A percentile compares a stretch with the other conserved stretches of the same genome.
Conservation (phyloP, 2,113 vertebrate genomes). For the Oenanthe oenanthe region DNA sequence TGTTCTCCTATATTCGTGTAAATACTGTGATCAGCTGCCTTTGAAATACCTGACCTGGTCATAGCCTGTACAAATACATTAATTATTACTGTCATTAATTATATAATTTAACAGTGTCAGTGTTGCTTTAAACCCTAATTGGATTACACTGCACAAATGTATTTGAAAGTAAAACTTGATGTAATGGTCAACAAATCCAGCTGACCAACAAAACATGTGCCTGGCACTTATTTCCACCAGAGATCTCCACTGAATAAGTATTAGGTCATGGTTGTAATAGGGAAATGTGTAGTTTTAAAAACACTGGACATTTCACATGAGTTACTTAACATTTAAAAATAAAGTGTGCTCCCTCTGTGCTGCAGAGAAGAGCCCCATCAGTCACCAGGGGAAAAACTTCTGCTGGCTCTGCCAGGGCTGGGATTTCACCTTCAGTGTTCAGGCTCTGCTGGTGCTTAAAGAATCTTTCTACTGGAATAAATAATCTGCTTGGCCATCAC, state of each 20-base stretch:
- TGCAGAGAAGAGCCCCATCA: background rate
- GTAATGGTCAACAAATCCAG: slow-evolving; percentile 3
- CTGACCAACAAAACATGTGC: background rate
- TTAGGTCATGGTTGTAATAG: slow-evolving; percentile 27
- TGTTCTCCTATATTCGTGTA: background rate
- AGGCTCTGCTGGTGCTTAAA: background rate
- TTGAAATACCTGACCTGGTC: background rate
- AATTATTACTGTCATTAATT: background rate
- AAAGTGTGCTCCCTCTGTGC: background rate
- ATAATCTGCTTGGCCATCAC: background rate
- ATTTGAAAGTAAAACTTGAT: slow-evolving; percentile 1
- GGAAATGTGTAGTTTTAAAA: slow-evolving; percentile 28
- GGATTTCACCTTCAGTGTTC: background rate
- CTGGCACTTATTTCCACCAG: slow-evolving; percentile 20
- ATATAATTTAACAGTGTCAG: background rate
- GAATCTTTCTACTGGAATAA: background rate
- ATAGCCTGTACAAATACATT: background rate
- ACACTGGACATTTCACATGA: background rate
- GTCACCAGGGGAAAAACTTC: background rate
- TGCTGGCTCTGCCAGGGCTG: background rate
- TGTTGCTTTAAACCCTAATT: slow-evolving; percentile 10
- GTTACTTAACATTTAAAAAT: background rate
- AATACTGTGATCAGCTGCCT: background rate
- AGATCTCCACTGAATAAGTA: slow-evolving; percentile 22
- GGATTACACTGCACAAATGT: background rate